Evolutionary conservation across 1,140 invertebrate genomes (phyloP).

Genomic region (Homalodisca vitripennis): DNA sequence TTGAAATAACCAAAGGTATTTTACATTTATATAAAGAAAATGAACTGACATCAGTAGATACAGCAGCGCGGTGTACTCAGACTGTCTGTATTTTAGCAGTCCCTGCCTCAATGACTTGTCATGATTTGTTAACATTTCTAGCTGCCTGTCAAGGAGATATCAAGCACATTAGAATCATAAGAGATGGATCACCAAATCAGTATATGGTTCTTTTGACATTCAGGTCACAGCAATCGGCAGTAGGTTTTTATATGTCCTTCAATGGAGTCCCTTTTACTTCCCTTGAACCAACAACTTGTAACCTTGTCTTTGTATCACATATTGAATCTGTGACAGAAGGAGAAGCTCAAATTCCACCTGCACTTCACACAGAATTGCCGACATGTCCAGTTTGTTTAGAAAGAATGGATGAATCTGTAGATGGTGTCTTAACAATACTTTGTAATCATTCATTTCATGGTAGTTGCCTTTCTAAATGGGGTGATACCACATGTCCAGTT

Average conservation of each 20-base stretch:
- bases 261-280: conserved; percentile 93
- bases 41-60: conserved; percentile 54
- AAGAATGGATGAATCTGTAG: conserved; percentile 97
- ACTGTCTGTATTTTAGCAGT: conserved; percentile 92
- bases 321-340: conserved; percentile 77
- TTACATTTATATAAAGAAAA: conserved; percentile 96
- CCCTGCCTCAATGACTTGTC: conserved; percentile 88
- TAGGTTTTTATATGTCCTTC: conserved; percentile 90
- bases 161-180: conserved; percentile 87
- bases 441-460: conserved; percentile 99
- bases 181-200: conserved; percentile 84
- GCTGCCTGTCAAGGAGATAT: conserved; percentile 90
- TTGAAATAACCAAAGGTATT: conserved; percentile 95
- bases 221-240: conserved; percentile 70
- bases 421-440: conserved; percentile 95
- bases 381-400: conserved; percentile 97
- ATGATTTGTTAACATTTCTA: conserved; percentile 93
- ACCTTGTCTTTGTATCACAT: conserved; percentile 91
- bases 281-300: conserved; percentile 88
- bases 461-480: conserved; percentile 93
- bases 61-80: conserved; percentile 66
- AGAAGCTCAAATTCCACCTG: conserved; percentile 61
- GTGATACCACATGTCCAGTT: conserved; percentile 78
- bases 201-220: conserved; percentile 96
- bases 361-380: conserved; percentile 91